These are phyloP conservation scores for Sycobia sp. DNA, from an alignment of 1,140 invertebrate genomes.

Conservation along the genomic window DNA sequence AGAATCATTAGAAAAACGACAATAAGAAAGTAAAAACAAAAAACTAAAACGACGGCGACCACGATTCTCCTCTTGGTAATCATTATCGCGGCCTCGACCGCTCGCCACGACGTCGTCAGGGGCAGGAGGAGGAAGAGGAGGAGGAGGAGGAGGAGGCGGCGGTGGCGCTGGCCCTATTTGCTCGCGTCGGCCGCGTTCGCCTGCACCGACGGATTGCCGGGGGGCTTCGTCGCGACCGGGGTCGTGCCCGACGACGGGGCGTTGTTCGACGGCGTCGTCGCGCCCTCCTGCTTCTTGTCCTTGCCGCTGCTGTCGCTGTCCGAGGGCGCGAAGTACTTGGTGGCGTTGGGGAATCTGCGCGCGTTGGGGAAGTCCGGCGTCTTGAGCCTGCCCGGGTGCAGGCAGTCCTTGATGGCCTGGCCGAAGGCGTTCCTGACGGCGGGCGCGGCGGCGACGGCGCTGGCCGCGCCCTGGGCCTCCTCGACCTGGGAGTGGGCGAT, in stretches of 20 bases:
- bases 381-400: conserved; percentile 48
- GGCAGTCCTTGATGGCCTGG: conserved; percentile 55
- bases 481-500: conserved; percentile 51
- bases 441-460: conserved; percentile 52
- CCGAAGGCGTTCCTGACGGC: conserved; percentile 57
- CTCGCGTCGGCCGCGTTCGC: too few species aligned
- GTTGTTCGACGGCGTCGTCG: too few species aligned
- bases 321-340: conserved; percentile 53
- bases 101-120: too few species aligned
- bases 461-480: conserved; percentile 54
- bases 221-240: too few species aligned
- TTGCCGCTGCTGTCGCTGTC: conserved; percentile 38
- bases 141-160: too few species aligned
- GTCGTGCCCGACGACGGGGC: too few species aligned
- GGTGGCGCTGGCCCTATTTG: conserved; percentile 23
- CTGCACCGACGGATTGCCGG: too few species aligned
- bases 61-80: too few species aligned
- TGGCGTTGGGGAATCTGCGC: conserved; percentile 56
- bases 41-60: too few species aligned
- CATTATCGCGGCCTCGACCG: too few species aligned
- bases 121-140: not conserved
- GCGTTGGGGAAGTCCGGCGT: conserved; percentile 56
- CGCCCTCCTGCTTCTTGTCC: conserved; percentile 27
- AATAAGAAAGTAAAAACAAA: too few species aligned
- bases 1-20: too few species aligned